Conservation (phyloP, 2,888 invertebrate genomes). For the Phyto melanocephala region DNA sequence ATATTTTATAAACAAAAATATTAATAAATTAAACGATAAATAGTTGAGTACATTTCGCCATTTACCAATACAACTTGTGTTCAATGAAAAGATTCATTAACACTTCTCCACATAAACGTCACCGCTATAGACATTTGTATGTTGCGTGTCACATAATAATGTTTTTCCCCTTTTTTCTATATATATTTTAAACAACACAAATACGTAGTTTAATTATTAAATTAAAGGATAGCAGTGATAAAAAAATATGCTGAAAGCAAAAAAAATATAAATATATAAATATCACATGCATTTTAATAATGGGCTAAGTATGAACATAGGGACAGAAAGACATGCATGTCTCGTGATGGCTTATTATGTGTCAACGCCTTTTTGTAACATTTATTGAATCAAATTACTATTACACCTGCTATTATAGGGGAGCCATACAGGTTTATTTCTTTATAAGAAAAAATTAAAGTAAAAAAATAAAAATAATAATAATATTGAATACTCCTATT, state of each 20-base stretch:
- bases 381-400: not conserved
- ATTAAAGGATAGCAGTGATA: conserved; percentile 41
- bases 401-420: not conserved
- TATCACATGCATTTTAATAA: conserved; percentile 47
- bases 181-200: conserved; percentile 51
- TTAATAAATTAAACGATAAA: too few species aligned
- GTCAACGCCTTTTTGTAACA: conserved; percentile 50
- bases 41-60: too few species aligned
- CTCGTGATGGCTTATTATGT: not conserved
- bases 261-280: not conserved
- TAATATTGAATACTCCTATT: conserved; percentile 40
- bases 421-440: conserved; percentile 37
- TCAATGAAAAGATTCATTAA: not conserved
- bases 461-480: conserved; percentile 53
- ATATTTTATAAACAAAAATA: too few species aligned
- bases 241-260: too few species aligned
- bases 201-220: conserved; percentile 62
- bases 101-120: not conserved
- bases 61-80: too few species aligned
- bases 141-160: conserved; percentile 52
- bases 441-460: conserved; percentile 44
- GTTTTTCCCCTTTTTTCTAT: not conserved
- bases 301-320: not conserved
- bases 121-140: not conserved
- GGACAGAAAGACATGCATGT: not conserved